Evolutionary conservation across 2,113 vertebrate genomes (phyloP), one percentile per base, ranked within the genome.

Genomic region (Ammodytes marinus): DNA sequence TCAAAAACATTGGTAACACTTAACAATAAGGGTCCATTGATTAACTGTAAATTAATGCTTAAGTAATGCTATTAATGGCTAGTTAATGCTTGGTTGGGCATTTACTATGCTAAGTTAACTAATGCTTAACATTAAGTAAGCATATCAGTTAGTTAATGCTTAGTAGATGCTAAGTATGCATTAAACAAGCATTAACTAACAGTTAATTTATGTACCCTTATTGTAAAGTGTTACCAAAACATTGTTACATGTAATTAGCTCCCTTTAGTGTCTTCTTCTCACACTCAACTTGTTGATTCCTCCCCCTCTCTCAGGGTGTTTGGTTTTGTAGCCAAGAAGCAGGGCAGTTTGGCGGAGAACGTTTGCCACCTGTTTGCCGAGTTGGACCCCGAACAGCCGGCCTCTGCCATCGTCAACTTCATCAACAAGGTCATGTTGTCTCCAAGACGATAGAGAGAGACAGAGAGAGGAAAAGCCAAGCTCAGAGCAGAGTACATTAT

Each of bases 331-430:
- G 97, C 97, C 69, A 96, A 96, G 95, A 98, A 98, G 89, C 95
- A 95, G 0, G 97, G 97, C 80, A 97, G 95, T 82, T 84, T 92
- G 40, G 96, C 95, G 7, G 97, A 97, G 91, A 98, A 98, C 7
- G 95, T 97, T 46, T 98, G 97, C 91, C 97, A 98, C 93, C 93
- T 98, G 77, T 98, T 98, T 52, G 96, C 97, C 0, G 97, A 98
- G 92, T 88, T 98, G 70, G 97, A 98, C 87, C 97, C 97, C 0
- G 97, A 98, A 54, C 97, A 98, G 73, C 97, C 97, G 0, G 97
- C 97, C 15, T 91, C 94, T 0, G 97, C 97, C 90, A 98, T 98
- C 37, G 96, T 97, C 89, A 97, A 96, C 94, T 98, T 98, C 77
- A 96, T 98, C 93, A 97, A 96, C 94, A 98, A 98, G 93, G 97